Conservation (phyloP, 1,140 invertebrate genomes). For the Heterodera carotae region DNA sequence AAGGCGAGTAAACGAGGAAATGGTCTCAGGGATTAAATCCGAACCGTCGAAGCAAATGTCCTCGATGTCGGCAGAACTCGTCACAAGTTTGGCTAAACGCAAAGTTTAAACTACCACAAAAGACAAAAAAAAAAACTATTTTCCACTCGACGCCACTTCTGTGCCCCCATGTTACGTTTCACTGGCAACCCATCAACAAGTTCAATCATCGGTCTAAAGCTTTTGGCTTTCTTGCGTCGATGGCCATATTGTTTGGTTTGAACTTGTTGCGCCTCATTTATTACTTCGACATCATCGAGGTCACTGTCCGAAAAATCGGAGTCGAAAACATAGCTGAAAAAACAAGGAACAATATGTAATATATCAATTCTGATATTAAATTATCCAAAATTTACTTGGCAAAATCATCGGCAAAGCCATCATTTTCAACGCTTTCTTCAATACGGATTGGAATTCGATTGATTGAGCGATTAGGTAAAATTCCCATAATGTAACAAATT, state of each 20-base stretch:
- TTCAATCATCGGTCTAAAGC: constrained; percentile 7
- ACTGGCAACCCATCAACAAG: constrained; percentile 48
- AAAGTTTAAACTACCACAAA: neutral
- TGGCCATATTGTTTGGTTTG: constrained; percentile 8
- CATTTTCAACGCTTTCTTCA: constrained; percentile 31
- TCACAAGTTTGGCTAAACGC: constrained; percentile 42
- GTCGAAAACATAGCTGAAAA: constrained; percentile 38
- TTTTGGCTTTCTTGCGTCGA: constrained; percentile 17
- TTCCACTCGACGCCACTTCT: constrained; percentile 60
- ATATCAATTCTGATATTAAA: constrained; percentile 2
- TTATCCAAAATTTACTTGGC: constrained; percentile 26
- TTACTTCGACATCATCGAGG: constrained; percentile 25
- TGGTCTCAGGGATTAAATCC: constrained; percentile 54
- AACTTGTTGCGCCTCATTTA: constrained; percentile 5
- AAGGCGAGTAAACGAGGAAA: constrained; percentile 58
- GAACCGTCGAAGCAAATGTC: constrained; percentile 61
- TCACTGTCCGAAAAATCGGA: constrained; percentile 28
- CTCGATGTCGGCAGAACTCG: constrained; percentile 52
- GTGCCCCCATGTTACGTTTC: constrained; percentile 61
- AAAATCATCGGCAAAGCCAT: constrained; percentile 26
- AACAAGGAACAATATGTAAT: no score
- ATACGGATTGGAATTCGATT: constrained; percentile 36
- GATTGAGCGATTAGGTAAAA: constrained; percentile 31
- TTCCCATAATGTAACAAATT: constrained; percentile 31
- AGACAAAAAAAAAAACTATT: constrained; percentile 46